phyloP scores from a whole-genome alignment of 1,140 invertebrate genomes.

The Danaus plexippus region DNA sequence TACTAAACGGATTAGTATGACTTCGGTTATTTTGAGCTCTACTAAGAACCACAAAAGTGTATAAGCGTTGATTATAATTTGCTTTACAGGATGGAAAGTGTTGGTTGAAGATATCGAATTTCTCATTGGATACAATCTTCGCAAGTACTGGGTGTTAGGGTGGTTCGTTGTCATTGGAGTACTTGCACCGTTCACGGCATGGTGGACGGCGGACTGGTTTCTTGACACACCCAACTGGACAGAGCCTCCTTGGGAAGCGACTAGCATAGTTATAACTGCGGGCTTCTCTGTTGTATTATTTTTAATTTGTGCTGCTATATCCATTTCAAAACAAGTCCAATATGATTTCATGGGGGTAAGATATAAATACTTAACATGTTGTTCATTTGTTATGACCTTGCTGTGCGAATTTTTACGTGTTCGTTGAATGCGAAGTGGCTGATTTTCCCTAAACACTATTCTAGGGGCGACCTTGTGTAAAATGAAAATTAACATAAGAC shows the following conservation, averaged over 20 bases:
- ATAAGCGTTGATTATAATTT: too few species aligned
- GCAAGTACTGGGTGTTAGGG: slow-evolving; percentile 37
- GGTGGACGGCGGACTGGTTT: slow-evolving; percentile 34
- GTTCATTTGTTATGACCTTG: slow-evolving; percentile 6
- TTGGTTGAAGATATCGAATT: slow-evolving; percentile 53
- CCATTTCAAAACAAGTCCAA: slow-evolving; percentile 46
- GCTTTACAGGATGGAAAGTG: slow-evolving; percentile 39
- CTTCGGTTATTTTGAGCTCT: too few species aligned
- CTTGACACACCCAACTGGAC: slow-evolving; percentile 20
- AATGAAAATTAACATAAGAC: slow-evolving; percentile 5
- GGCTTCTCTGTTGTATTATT: slow-evolving; percentile 21
- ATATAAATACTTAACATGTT: slow-evolving; percentile 6
- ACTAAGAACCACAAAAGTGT: too few species aligned
- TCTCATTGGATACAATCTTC: slow-evolving; percentile 31
- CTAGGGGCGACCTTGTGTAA: slow-evolving; percentile 14
- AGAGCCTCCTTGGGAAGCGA: slow-evolving; percentile 29
- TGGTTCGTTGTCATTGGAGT: slow-evolving; percentile 35
- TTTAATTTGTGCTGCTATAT: slow-evolving; percentile 26
- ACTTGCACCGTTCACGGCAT: slow-evolving; percentile 25
- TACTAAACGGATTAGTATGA: too few species aligned
- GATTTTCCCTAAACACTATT: slow-evolving; percentile 19
- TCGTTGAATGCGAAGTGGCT: slow-evolving; percentile 16
- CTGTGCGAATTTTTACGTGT: slow-evolving; percentile 16
- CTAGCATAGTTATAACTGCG: slow-evolving; percentile 17
- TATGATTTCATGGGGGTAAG: slow-evolving; percentile 44